Evolutionary conservation across 2,888 invertebrate genomes (phyloP), one percentile per base, ranked within the genome.

Genomic region (Macrostomum cliftonense): DNA sequence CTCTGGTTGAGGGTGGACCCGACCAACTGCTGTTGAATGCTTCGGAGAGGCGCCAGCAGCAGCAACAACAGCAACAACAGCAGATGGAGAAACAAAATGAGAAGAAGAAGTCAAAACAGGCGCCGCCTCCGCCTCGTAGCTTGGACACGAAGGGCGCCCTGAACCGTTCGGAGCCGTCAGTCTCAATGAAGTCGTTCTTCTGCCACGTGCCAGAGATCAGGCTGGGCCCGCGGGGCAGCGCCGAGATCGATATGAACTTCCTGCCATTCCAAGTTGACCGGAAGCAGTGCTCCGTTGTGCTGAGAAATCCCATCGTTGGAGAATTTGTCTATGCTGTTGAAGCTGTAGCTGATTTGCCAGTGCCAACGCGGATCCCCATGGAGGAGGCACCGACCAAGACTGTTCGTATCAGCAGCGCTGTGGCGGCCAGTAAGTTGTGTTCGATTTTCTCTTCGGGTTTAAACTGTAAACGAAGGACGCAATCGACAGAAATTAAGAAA

Each of bases 291-390:
- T 63, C 64, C 1, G 57, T 69, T 19, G 61, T 68, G 47, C 64
- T 70, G 52, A 53, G 61, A 42, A 66, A 64, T 50, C 63, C 63
- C 47, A 51, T 54, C 5, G 58, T 68, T 16, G 70, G 70, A 43
- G 69, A 70, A 57, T 65, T 70, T 53, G 52, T 68, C 20, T 67
- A 68, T 55, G 60, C 61, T 14, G 59, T 70, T 5, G 64, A 66
- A 52, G 68, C 65, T 16, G 59, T 52, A 19, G 60, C 64, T 14
- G 54, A 53, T 12, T 52, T 61, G 45, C 70, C 70, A 7, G 56
- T 62, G 20, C 61, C 65, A 5, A 59, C 60, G 40, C 4, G 28
- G 9, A 49, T 37, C 16, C 49, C 16, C 12, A 43, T 37, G 37
- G 45, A 43, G 28, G 38, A n/a, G 45, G 45, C 28, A 12, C 12